phyloP scores from a whole-genome alignment of 1,140 invertebrate species.

The Drosophila seguyi region DNA sequence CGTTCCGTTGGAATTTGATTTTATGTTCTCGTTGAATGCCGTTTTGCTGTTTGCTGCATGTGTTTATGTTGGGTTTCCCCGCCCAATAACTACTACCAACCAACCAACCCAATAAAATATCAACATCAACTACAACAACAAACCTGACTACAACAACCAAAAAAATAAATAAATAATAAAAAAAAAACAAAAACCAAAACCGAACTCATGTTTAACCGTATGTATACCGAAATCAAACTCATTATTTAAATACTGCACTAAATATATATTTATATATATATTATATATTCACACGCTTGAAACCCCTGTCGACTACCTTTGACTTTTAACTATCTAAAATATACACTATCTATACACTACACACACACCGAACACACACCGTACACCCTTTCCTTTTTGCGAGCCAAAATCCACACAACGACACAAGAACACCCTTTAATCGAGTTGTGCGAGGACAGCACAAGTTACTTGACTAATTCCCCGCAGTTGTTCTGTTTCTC shows the following conservation, averaged over 20 bases:
- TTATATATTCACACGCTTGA: slow-evolving; percentile 14
- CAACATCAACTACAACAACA: slow-evolving; percentile 60
- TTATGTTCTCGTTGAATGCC: slow-evolving; percentile 72
- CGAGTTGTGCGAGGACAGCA: slow-evolving; percentile 74
- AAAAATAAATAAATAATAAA: slow-evolving; percentile 12
- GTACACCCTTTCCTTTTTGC: slow-evolving; percentile 33
- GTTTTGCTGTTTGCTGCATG: slow-evolving; percentile 84
- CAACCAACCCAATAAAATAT: slow-evolving; percentile 25
- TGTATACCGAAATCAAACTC: slow-evolving; percentile 41
- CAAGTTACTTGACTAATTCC: slow-evolving; percentile 86
- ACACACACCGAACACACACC: slow-evolving; percentile 13
- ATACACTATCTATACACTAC: slow-evolving; percentile 10
- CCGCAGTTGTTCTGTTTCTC: slow-evolving; percentile 91
- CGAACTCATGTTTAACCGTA: slow-evolving; percentile 39
- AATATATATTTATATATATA: neutral
- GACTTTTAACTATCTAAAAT: slow-evolving; percentile 12
- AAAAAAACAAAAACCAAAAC: slow-evolving; percentile 26
- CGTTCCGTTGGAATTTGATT: slow-evolving; percentile 54
- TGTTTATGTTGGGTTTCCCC: slow-evolving; percentile 54
- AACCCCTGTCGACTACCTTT: neutral
- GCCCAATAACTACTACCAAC: slow-evolving; percentile 52
- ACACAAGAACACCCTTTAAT: slow-evolving; percentile 4
- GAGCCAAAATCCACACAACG: slow-evolving; percentile 20
- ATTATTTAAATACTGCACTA: slow-evolving; percentile 31
- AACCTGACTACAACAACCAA: slow-evolving; percentile 28